phyloP scores from a whole-genome alignment of 2,797 vertebrate genomes.

The Buphagus erythrorhynchus region DNA sequence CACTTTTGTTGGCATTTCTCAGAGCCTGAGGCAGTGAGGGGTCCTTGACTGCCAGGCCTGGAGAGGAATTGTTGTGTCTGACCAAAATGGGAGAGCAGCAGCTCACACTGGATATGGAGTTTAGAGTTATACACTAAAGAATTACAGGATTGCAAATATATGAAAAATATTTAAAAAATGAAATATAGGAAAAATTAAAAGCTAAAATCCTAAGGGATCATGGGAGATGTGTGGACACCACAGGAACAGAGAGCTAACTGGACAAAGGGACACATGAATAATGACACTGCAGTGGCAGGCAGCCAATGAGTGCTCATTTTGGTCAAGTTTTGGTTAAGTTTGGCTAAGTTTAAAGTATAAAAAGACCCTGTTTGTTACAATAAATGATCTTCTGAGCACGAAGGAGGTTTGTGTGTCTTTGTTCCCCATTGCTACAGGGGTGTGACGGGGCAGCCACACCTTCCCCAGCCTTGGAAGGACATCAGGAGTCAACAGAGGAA shows the following conservation, averaged over 20 bases:
- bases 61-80: neutral
- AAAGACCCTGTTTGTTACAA: accelerated
- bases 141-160: accelerated
- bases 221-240: neutral
- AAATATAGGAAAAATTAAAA: neutral
- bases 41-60: neutral
- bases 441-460: accelerated
- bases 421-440: neutral
- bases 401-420: neutral
- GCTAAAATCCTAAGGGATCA: neutral
- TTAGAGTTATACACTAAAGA: neutral
- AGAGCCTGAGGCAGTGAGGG: neutral
- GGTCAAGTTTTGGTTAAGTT: no score
- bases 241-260: neutral
- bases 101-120: accelerated
- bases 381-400: neutral
- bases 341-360: neutral
- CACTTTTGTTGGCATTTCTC: accelerated
- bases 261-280: accelerated
- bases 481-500: neutral
- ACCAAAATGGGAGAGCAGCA: neutral
- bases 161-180: neutral
- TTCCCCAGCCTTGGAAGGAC: neutral
- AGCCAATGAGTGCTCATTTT: neutral
- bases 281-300: accelerated